Conservation (phyloP, 2,797 vertebrate species). For the Hirundo rustica region DNA sequence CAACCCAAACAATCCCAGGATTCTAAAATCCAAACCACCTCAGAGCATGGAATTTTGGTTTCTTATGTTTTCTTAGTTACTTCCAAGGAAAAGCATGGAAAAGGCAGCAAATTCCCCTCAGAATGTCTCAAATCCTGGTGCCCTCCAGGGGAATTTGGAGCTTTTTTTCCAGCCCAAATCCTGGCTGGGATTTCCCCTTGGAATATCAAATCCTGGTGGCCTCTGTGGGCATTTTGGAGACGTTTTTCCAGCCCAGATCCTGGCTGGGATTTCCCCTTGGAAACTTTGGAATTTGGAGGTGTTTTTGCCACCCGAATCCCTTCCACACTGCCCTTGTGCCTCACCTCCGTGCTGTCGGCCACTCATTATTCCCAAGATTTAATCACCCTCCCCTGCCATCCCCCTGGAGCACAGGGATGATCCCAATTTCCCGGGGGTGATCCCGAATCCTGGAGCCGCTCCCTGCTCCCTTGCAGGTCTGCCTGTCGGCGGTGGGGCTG, state of each 20-base stretch:
- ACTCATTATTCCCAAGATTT: neutral
- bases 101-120: neutral
- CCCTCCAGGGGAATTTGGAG: neutral
- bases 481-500: constrained; percentile 93
- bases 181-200: neutral
- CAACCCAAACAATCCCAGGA: neutral
- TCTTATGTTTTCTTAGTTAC: fast-evolving
- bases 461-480: constrained; percentile 81
- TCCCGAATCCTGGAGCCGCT: fast-evolving
- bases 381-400: no score
- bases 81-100: neutral
- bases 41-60: neutral
- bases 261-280: neutral
- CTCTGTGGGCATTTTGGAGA: no score
- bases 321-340: no score
- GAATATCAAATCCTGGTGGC: neutral
- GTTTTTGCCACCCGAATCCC: neutral
- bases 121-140: neutral
- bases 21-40: neutral
- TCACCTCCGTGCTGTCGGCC: neutral
- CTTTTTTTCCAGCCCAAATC: neutral
- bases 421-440: fast-evolving
- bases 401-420: no score
- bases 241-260: neutral
- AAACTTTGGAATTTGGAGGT: neutral